Evolutionary conservation across 2,797 vertebrate genomes (phyloP).

Genomic region (Lophotriccus pileatus): DNA sequence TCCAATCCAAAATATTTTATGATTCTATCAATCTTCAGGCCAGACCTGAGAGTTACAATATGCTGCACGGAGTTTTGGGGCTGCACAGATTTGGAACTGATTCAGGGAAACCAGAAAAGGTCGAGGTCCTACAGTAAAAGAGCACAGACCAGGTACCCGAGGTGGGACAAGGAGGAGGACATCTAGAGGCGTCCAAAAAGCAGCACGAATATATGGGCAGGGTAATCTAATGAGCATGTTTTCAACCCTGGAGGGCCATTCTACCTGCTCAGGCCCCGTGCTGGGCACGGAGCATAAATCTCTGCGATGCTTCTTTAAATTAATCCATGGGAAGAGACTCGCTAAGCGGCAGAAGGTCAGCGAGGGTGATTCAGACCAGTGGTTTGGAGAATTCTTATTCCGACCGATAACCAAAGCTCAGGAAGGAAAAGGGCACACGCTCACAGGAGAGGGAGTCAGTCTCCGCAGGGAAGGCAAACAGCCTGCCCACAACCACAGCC

Average conservation of each 20-base stretch:
- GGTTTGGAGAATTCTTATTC: constrained; percentile 5
- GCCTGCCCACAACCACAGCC: background rate
- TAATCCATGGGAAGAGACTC: background rate
- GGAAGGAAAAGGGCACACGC: background rate
- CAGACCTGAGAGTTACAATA: background rate
- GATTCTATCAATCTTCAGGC: background rate
- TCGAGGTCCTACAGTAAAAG: background rate
- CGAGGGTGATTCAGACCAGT: background rate
- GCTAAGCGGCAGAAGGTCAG: background rate
- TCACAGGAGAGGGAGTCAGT: fast-evolving
- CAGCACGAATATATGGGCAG: background rate
- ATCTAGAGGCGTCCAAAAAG: background rate
- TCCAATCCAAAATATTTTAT: background rate
- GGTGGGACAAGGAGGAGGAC: background rate
- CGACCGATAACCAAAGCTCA: background rate
- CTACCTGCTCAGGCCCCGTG: fast-evolving
- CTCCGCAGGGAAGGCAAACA: background rate
- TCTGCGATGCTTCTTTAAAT: background rate
- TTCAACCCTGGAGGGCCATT: background rate
- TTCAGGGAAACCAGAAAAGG: fast-evolving
- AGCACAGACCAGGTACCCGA: background rate
- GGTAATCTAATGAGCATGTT: background rate
- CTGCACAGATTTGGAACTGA: background rate
- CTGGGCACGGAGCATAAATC: background rate
- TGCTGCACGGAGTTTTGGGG: fast-evolving